Evolutionary conservation across 2,113 vertebrate species (phyloP).

Genomic region (Odontophorus gujanensis): DNA sequence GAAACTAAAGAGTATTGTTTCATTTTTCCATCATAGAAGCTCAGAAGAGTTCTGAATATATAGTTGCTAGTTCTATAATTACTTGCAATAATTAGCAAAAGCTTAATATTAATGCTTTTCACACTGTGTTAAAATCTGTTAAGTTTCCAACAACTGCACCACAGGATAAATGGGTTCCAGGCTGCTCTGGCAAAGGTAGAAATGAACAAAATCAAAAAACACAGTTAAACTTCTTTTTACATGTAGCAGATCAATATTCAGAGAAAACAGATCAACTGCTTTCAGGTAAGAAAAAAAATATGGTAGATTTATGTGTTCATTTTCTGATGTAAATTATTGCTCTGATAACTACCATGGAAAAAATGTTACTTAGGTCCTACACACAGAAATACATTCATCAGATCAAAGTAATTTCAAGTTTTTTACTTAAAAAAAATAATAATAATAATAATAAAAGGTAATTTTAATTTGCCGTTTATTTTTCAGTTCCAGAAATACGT

Average conservation of each 20-base stretch:
- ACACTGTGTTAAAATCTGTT: not conserved
- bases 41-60: not conserved
- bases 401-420: not conserved
- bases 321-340: not conserved
- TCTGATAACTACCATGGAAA: not conserved
- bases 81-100: not conserved
- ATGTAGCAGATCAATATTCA: not conserved
- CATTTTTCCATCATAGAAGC: fast-evolving
- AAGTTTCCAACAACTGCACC: not conserved
- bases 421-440: not conserved
- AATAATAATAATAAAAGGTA: not conserved
- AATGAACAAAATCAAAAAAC: not conserved
- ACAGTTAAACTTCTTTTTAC: not conserved
- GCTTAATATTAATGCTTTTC: not conserved
- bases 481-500: not conserved
- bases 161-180: not conserved
- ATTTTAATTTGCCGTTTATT: not conserved
- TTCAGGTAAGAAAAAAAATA: not conserved
- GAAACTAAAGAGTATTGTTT: not conserved
- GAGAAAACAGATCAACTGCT: not conserved
- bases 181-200: not conserved
- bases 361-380: not conserved
- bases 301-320: not conserved
- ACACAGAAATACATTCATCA: not conserved
- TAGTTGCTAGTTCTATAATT: not conserved